Base-by-base conservation (phyloP, 1,140 invertebrate genomes). In the Zelostemma sp. region DNA sequence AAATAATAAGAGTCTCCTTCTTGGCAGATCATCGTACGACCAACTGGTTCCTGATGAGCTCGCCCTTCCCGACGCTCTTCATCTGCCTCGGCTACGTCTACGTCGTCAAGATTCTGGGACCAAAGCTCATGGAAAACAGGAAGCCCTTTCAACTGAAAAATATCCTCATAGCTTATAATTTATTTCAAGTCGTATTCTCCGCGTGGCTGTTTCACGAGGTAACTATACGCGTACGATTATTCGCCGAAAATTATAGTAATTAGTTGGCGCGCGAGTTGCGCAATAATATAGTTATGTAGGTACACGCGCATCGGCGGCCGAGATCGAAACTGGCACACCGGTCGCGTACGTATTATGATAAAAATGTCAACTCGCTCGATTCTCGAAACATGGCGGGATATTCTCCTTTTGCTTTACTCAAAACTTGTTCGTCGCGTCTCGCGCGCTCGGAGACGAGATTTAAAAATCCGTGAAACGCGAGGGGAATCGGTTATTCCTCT, bases 201-300 rank as follows among this genome's bases (percentile, higher is more conserved):
- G 83, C 88, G 45, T 95, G 93, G 91, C 85, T 97, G 38, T 94
- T 94, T 83, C 88, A 91, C 74, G 91, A 94, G 89, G 93, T 94
- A 88, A 88, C 8, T 28, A 4, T 28, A 4, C 8, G 25, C n/a
- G n/a, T n/a, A n/a, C n/a, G n/a, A n/a, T n/a, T n/a, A n/a, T n/a
- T n/a, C n/a, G n/a, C n/a, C n/a, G n/a, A n/a, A n/a, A 31, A 18
- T 14, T n/a, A n/a, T 40, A 18, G 54, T 58, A 45, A 55, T 21
- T 41, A 14, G 54, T 54, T 54, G 33, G n/a, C n/a, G n/a, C n/a
- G n/a, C n/a, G n/a, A 25, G 21, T 25, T 25, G 3, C 21, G 21
- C 21, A n/a, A n/a, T n/a, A n/a, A n/a, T n/a, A n/a, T n/a, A n/a
- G n/a, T n/a, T n/a, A n/a, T n/a, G n/a, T n/a, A n/a, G n/a, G n/a